phyloP scores from a whole-genome alignment of 2,113 vertebrate genomes.

The Ahaetulla prasina region DNA sequence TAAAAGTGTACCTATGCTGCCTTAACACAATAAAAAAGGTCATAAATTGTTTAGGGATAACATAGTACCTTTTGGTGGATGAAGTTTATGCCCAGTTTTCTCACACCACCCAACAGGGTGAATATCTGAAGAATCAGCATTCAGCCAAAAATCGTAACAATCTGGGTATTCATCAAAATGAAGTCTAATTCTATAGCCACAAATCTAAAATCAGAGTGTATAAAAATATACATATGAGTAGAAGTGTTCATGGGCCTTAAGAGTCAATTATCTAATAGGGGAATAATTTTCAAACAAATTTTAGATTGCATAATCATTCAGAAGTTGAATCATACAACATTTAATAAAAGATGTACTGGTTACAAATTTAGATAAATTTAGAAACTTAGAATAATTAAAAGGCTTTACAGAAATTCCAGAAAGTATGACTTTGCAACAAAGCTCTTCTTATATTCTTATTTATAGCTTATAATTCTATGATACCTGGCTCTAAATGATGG shows the following conservation, averaged over 20 bases:
- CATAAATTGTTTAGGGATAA: not conserved
- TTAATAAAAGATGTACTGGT: not conserved
- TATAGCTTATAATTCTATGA: not conserved
- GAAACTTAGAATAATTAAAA: not conserved
- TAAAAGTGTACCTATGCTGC: not conserved
- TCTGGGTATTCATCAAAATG: slow-evolving; percentile 83
- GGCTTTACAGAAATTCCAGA: too few species aligned
- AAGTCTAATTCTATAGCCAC: slow-evolving; percentile 79
- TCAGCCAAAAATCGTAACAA: slow-evolving; percentile 85
- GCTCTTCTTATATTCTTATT: not conserved
- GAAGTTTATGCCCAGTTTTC: slow-evolving; percentile 82
- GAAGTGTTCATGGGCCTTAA: not conserved
- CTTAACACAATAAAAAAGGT: not conserved
- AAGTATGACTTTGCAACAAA: not conserved
- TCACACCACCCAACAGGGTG: slow-evolving; percentile 85
- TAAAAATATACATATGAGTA: not conserved
- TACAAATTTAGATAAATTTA: not conserved
- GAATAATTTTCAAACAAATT: not conserved
- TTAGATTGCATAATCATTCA: not conserved
- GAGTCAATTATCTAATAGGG: not conserved
- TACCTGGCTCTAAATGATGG: not conserved
- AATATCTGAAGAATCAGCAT: slow-evolving; percentile 80
- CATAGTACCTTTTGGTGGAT: slow-evolving; percentile 79
- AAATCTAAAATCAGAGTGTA: slow-evolving; percentile 67
- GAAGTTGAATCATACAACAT: not conserved